Conservation (phyloP, 2,797 vertebrate genomes). For the Kryptopterus vitreolus region DNA sequence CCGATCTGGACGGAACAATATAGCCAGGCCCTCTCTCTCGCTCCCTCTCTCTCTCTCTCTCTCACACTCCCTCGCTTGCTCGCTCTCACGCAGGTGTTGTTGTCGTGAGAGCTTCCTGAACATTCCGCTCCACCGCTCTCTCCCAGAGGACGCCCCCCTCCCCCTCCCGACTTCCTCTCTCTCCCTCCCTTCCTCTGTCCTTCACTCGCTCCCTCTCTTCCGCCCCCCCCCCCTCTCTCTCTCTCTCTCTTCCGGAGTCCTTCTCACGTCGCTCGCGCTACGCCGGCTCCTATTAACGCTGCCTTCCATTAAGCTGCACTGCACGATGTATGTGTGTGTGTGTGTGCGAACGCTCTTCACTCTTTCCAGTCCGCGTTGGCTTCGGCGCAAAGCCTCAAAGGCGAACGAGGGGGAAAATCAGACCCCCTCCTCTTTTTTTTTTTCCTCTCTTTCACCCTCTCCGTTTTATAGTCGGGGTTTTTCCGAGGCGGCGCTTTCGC, state of each 20-base stretch:
- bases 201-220: conserved; percentile 21
- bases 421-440: background rate
- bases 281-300: conserved; percentile 53
- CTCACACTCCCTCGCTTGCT: background rate
- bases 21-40: background rate
- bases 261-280: conserved; percentile 41
- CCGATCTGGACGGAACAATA: conserved; percentile 3
- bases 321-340: conserved; percentile 32
- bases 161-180: background rate
- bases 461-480: conserved; percentile 47
- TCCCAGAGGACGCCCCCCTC: conserved; percentile 35
- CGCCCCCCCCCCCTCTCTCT: conserved; percentile 11
- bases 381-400: conserved; percentile 44
- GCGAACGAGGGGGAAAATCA: conserved; percentile 36
- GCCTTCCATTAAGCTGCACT: conserved; percentile 53
- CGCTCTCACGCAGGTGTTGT: conserved; percentile 46
- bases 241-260: conserved; percentile 27
- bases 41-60: background rate
- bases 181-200: conserved; percentile 36
- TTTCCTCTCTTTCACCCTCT: conserved; percentile 14
- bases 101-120: conserved; percentile 48
- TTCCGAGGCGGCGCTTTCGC: conserved; percentile 51
- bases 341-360: conserved; percentile 48
- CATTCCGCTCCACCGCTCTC: conserved; percentile 42
- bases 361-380: conserved; percentile 48